A percentile compares a stretch with the other conserved stretches of the same genome.
These are phyloP conservation scores for Momotus momota DNA, from an alignment of 2,797 vertebrate genomes.

Conservation along the genomic window DNA sequence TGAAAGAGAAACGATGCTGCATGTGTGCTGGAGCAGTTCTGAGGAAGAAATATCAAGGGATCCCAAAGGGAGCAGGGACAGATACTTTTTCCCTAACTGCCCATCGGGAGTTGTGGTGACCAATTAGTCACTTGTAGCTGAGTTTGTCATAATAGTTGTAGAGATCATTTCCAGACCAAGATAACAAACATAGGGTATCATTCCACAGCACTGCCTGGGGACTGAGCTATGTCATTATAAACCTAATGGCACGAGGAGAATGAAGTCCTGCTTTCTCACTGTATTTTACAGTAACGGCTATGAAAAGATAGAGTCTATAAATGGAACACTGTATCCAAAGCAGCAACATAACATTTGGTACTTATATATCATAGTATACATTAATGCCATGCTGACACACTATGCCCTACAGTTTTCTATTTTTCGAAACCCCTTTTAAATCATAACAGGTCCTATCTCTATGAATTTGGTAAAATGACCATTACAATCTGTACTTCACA, in stretches of 20 bases:
- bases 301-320: slow-evolving; percentile 57
- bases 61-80: neutral
- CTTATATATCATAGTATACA: slow-evolving; percentile 48
- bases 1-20: neutral
- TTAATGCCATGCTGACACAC: slow-evolving; percentile 15
- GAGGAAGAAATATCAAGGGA: neutral
- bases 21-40: neutral
- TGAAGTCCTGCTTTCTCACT: slow-evolving; percentile 45
- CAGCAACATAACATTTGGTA: slow-evolving; percentile 57
- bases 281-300: slow-evolving; percentile 60
- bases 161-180: slow-evolving; percentile 17
- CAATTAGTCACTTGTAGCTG: neutral
- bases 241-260: slow-evolving; percentile 26
- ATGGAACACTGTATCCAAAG: slow-evolving; percentile 63
- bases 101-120: neutral
- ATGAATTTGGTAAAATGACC: neutral
- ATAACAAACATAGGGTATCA: slow-evolving; percentile 10
- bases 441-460: neutral
- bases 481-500: neutral
- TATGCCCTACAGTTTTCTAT: neutral
- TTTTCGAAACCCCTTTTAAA: neutral
- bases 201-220: neutral
- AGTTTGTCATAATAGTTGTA: slow-evolving; percentile 26
- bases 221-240: slow-evolving; percentile 30
- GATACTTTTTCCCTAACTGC: neutral